Evolutionary conservation across 2,113 vertebrate species (phyloP), one percentile per base, ranked within the genome.

Genomic region (Sebastes fasciatus): DNA sequence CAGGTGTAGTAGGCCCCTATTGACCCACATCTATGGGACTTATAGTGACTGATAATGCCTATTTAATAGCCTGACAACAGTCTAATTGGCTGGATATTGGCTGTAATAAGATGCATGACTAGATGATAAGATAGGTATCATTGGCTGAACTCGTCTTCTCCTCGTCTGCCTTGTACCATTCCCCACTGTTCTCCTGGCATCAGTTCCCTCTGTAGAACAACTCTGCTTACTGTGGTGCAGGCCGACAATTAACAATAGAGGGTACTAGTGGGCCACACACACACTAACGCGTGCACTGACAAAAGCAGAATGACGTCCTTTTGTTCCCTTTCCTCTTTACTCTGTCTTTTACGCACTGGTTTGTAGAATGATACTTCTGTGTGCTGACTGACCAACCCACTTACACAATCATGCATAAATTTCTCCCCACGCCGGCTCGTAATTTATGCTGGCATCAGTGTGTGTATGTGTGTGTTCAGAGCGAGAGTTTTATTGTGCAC

Each of bases 171-270:
- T 83, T 78, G 83, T 87, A 80, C 86, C 84, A 89, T 77, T 84
- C 67, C 12, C 86, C 74, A n/a, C 49, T 21, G 63, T 71, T 68
- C 68, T 81, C 57, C 55, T 77, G 71, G 23, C 46, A 48, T 84
- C 63, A 40, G 12, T 58, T 14, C 52, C 57, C 26, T 82, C 74
- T 74, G 42, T 48, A 57, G 70, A 91, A 91, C 91, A 88, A 81
- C 68, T 69, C 42, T 40, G 61, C 61, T 82, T 14, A 70, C 76
- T 85, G 84, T 88, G 64, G 17, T 54, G 51, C 71, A 72, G 61
- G 48, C 84, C n/a, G 55, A 93, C 93, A 93, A 93, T 92, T 73
- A 87, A 94, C 92, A 94, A 94, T 91, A 67, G 92, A 78, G 87
- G 70, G 46, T 85, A 84, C 84, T 69, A 74, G 65, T 26, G 3